Conservation (phyloP, 2,888 invertebrate species). For the Parthenolecanium corni region DNA sequence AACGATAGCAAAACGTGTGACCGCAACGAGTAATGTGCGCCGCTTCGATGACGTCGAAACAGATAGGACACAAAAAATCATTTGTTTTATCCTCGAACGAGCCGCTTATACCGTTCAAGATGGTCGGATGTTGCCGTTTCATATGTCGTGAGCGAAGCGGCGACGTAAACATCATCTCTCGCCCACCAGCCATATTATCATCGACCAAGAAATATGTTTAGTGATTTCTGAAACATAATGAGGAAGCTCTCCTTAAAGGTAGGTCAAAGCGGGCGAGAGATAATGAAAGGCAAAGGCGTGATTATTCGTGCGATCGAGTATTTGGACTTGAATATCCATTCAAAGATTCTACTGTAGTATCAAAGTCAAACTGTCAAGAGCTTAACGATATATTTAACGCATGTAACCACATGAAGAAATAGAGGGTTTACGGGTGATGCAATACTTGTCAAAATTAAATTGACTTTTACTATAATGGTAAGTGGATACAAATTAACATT, state of each 20-base stretch:
- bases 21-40: conserved; percentile 86
- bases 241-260: neutral
- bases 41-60: conserved; percentile 77
- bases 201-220: neutral
- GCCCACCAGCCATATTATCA: conserved; percentile 12
- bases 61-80: conserved; percentile 63
- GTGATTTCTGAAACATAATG: conserved; percentile 20
- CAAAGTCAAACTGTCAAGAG: no score
- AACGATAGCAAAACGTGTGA: conserved; percentile 79
- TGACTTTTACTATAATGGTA: no score
- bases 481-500: no score
- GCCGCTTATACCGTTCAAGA: conserved; percentile 51
- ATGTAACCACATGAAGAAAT: no score
- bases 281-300: neutral
- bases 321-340: no score
- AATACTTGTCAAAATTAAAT: no score
- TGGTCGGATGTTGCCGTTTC: conserved; percentile 42
- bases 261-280: conserved; percentile 19
- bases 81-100: conserved; percentile 56
- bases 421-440: no score
- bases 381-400: no score
- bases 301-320: no score
- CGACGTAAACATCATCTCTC: conserved; percentile 31
- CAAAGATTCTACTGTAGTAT: no score
- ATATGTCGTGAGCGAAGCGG: conserved; percentile 42